These are phyloP conservation scores for Oconnorella tubifera DNA, from an alignment of 2,888 invertebrate species.

Conservation along the genomic window DNA sequence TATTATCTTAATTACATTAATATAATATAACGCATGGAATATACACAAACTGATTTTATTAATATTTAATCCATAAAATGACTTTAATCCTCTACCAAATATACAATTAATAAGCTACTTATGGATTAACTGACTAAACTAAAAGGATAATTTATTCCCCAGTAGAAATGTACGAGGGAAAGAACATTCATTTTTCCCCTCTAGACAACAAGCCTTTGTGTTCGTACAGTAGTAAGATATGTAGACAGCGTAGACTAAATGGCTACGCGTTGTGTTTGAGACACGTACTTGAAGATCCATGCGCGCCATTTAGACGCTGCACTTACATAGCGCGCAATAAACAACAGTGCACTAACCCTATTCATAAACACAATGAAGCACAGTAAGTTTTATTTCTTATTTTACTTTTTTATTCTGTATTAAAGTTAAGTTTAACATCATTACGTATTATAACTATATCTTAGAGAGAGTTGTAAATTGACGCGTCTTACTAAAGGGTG, in stretches of 20 bases:
- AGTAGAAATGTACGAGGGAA: slow-evolving; percentile 59
- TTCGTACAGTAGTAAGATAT: slow-evolving; percentile 57
- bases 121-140: too few relatives aligned
- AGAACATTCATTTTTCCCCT: slow-evolving; percentile 59
- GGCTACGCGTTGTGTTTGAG: slow-evolving; percentile 74
- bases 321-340: slow-evolving; percentile 62
- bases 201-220: slow-evolving; percentile 59
- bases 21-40: too few relatives aligned
- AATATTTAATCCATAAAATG: too few relatives aligned
- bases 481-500: too few relatives aligned
- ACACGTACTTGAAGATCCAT: slow-evolving; percentile 79
- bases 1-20: too few relatives aligned
- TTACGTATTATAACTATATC: too few relatives aligned
- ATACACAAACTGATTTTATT: too few relatives aligned
- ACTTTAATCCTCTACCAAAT: too few relatives aligned
- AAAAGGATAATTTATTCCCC: too few relatives aligned
- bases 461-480: too few relatives aligned
- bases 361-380: slow-evolving; percentile 57
- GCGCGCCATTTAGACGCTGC: slow-evolving; percentile 80
- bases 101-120: too few relatives aligned
- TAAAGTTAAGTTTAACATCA: too few relatives aligned
- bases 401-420: neutral
- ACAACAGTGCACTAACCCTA: slow-evolving; percentile 58
- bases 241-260: slow-evolving; percentile 63
- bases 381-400: slow-evolving; percentile 44